phyloP scores from a whole-genome alignment of 1,140 invertebrate species.

The Apolygus lucorum region DNA sequence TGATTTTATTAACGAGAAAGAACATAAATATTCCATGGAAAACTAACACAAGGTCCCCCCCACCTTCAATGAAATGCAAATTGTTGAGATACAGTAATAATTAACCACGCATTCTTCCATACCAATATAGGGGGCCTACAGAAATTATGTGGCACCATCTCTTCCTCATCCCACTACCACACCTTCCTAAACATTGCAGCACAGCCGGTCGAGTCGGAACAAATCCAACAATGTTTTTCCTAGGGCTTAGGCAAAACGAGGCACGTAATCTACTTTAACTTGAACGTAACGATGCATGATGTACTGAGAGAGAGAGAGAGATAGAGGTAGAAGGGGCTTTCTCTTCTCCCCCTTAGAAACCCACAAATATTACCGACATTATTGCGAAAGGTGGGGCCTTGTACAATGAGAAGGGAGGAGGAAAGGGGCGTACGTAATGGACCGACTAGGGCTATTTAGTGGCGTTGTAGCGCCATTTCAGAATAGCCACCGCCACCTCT shows the following conservation, averaged over 20 bases:
- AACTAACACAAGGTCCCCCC: too few species aligned
- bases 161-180: too few species aligned
- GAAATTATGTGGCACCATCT: too few species aligned
- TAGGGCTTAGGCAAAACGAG: background rate
- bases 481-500: background rate
- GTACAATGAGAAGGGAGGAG: background rate
- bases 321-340: background rate
- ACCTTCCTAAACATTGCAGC: too few species aligned
- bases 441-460: background rate
- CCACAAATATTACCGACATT: constrained; percentile 11
- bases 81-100: too few species aligned
- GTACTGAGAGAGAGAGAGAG: background rate
- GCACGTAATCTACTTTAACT: background rate
- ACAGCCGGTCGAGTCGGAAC: too few species aligned
- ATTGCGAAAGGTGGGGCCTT: background rate
- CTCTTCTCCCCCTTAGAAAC: background rate
- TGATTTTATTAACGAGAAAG: too few species aligned
- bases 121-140: too few species aligned
- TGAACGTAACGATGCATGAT: background rate
- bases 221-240: constrained; percentile 12
- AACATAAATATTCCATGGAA: too few species aligned
- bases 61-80: too few species aligned
- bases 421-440: background rate
- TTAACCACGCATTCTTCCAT: too few species aligned
- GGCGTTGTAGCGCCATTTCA: background rate